Base-by-base conservation (phyloP, 2,797 vertebrate genomes). In the Neoniphon sammara region DNA sequence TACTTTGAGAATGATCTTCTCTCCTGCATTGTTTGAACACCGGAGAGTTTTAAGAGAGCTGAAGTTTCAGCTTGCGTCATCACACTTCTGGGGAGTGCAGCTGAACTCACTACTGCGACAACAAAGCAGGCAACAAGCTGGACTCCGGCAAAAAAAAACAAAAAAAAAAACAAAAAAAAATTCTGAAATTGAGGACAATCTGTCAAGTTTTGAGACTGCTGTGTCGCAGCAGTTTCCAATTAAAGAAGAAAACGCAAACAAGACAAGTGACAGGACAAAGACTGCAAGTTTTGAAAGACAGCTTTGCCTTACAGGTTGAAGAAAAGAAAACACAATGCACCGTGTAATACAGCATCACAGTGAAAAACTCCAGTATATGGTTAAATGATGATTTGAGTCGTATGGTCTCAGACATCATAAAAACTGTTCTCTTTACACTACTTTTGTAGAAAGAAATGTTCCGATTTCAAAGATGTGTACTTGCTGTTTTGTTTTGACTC, bases 191-290 rank as follows among this genome's bases (percentile, higher is more conserved):
- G 1, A 46, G 62, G 61, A 18, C 12, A 2, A 17, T 52, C 54
- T 63, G 57, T 71, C 61, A 27, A 1, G 27, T 52, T 78, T 52
- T 39, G 44, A 25, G 82, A 71, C 55, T 54, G 71, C 58, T 54
- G 69, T 18, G 0, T 55, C 69, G 66, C 77, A 42, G 68, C 66
- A 55, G 42, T 73, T 80, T 75, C 75, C 63, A 84, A 84, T 87
- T 85, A 81, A 73, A 46, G 30, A 52, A 0, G 1, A 50, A 60
- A 55, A 70, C 2, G 25, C n/a, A n/a, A n/a, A 56, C 60, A 23
- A 59, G 56, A 46, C 17, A 7, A 46, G 57, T 70, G 76, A 73
- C 60, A 59, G 42, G 46, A 67, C 3, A 49, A 15, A 61, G 63
- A 69, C 53, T 23, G 69, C 49, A 18, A 39, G 55, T 20, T 25